These are phyloP conservation scores for Triplophysa rosa DNA, from an alignment of 2,113 vertebrate species.

Conservation along the genomic window DNA sequence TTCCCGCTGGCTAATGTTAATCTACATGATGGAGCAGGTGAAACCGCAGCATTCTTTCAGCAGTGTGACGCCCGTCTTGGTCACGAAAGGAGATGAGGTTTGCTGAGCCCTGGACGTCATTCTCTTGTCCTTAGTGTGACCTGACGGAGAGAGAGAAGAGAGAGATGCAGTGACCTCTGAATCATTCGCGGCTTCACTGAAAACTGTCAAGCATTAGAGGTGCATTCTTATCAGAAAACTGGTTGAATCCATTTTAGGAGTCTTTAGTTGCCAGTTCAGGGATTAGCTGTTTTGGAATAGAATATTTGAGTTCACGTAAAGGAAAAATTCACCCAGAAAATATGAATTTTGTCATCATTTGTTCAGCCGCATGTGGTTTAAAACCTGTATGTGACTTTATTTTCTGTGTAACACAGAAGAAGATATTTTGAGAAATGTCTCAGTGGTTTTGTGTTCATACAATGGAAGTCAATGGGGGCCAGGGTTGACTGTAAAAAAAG, in stretches of 20 bases:
- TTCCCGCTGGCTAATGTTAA: neutral
- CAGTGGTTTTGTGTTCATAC: no score
- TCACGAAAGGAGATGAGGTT: constrained; percentile 69
- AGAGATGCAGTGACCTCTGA: constrained; percentile 24
- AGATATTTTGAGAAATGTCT: no score
- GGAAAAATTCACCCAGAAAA: no score
- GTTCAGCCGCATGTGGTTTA: no score
- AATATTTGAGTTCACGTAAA: no score
- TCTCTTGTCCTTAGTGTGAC: constrained; percentile 64
- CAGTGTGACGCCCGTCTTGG: constrained; percentile 78
- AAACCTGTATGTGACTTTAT: no score
- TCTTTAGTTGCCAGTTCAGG: neutral
- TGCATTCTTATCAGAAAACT: neutral
- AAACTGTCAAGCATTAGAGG: neutral
- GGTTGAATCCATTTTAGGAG: neutral
- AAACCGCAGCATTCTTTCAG: constrained; percentile 86
- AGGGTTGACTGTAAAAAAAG: no score
- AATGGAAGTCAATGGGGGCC: no score
- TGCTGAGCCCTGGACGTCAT: constrained; percentile 73
- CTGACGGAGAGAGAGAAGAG: constrained; percentile 57
- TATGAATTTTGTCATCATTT: no score
- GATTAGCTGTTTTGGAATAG: neutral
- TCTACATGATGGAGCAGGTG: constrained; percentile 85
- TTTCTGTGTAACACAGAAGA: no score
- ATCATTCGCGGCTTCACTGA: constrained; percentile 1